These are phyloP conservation scores for Gymnoscelis rufifasciata DNA, from an alignment of 2,888 invertebrate genomes.

Conservation along the genomic window DNA sequence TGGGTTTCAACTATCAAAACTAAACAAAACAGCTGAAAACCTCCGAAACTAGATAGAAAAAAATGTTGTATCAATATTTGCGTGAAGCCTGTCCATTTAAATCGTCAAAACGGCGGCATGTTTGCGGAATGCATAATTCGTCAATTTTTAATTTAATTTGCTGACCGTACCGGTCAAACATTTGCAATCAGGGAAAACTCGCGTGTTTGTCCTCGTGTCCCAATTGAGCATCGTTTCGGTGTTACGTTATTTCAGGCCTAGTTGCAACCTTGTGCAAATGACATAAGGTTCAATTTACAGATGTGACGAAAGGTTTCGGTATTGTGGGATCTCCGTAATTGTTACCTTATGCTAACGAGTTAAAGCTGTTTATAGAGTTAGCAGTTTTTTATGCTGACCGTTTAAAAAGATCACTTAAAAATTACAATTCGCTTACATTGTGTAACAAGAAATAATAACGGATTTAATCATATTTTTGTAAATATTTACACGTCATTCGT, in stretches of 20 bases:
- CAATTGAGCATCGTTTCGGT: constrained; percentile 36
- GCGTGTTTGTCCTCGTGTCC: constrained; percentile 42
- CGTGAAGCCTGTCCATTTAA: not conserved
- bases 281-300: constrained; percentile 9
- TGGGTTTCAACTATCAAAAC: not conserved
- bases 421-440: constrained; percentile 5
- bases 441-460: too few relatives aligned
- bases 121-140: constrained; percentile 12
- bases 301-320: constrained; percentile 1
- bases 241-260: constrained; percentile 12
- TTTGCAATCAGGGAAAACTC: constrained; percentile 51
- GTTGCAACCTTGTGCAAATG: constrained; percentile 14
- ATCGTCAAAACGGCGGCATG: constrained; percentile 13
- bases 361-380: constrained; percentile 4
- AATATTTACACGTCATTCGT: too few relatives aligned
- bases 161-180: constrained; percentile 43
- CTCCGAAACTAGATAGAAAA: not conserved
- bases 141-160: constrained; percentile 25
- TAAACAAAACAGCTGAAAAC: not conserved
- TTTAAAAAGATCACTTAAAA: not conserved
- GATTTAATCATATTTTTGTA: too few relatives aligned
- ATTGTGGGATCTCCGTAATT: constrained; percentile 10
- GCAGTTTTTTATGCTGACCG: not conserved
- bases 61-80: constrained; percentile 8
- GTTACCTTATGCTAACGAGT: constrained; percentile 14